Evolutionary conservation across 2,797 vertebrate genomes (phyloP).

Genomic region (Lycodopsis pacificus): DNA sequence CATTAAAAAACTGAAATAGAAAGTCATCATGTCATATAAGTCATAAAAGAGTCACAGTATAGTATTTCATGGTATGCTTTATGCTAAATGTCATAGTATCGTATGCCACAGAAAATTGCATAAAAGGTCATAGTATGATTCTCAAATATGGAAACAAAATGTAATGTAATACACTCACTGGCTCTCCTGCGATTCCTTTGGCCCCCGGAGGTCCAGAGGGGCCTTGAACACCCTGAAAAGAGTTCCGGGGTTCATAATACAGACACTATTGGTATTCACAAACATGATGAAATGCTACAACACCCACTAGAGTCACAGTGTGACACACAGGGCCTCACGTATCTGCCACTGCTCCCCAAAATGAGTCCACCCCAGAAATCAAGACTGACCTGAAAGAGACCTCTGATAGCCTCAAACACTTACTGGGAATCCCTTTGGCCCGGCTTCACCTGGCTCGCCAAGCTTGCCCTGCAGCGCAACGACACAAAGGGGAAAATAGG

Average conservation of each 20-base stretch:
- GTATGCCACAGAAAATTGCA: not conserved
- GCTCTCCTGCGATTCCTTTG: slow-evolving; percentile 92
- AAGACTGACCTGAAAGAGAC: slow-evolving; percentile 53
- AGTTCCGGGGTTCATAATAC: slow-evolving; percentile 1
- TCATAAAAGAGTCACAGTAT: not conserved
- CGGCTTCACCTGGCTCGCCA: slow-evolving; percentile 80
- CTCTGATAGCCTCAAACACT: slow-evolving; percentile 65
- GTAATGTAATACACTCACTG: slow-evolving; percentile 81
- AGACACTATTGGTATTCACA: slow-evolving; percentile 27
- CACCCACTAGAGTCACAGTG: slow-evolving; percentile 22
- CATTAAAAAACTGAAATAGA: not conserved
- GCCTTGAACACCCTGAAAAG: slow-evolving; percentile 90
- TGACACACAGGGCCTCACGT: slow-evolving; percentile 18
- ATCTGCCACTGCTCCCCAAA: slow-evolving; percentile 38
- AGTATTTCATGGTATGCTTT: not conserved
- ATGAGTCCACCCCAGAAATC: slow-evolving; percentile 39
- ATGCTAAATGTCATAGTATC: not conserved
- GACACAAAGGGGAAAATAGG: slow-evolving; percentile 21
- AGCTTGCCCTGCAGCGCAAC: slow-evolving; percentile 76
- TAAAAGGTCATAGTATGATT: not conserved
- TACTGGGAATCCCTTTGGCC: slow-evolving; percentile 82
- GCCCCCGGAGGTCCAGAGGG: slow-evolving; percentile 90
- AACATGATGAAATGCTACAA: slow-evolving; percentile 14
- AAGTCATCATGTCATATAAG: not conserved
- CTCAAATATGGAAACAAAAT: slow-evolving; percentile 2